phyloP scores from a whole-genome alignment of 1,140 invertebrate species.

The Coenobita brevimanus region DNA sequence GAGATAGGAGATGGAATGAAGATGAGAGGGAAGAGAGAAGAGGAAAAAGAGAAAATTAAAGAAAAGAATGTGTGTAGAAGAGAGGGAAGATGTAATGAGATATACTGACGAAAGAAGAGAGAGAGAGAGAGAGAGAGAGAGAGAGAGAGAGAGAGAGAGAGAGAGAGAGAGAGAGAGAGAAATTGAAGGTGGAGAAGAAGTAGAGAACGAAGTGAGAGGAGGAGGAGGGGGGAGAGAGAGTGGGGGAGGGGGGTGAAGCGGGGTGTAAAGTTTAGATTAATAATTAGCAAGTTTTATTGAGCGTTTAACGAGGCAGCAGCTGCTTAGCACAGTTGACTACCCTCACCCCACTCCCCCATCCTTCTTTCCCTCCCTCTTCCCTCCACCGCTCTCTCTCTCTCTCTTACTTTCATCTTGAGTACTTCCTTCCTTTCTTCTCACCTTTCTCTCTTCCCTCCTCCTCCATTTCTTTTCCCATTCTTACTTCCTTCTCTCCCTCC shows the following conservation, averaged over 20 bases:
- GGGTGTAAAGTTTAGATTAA: conserved; percentile 63
- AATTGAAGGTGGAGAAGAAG: background rate
- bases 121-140: conserved; percentile 15
- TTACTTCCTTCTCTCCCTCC: too few species aligned
- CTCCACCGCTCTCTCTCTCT: too few species aligned
- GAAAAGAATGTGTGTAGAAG: background rate
- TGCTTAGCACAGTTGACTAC: conserved; percentile 9
- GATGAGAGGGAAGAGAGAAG: background rate
- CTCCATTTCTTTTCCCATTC: too few species aligned
- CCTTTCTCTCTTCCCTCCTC: too few species aligned
- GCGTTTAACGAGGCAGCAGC: conserved; percentile 13
- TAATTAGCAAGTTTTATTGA: conserved; percentile 64
- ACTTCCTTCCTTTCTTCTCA: too few species aligned
- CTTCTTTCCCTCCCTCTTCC: background rate
- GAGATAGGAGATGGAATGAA: background rate
- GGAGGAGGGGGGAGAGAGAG: background rate
- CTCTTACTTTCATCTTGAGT: too few species aligned
- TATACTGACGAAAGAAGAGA: conserved; percentile 9
- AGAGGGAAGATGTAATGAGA: background rate
- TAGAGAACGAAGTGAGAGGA: background rate
- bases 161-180: background rate
- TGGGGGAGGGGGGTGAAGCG: background rate
- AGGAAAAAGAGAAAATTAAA: background rate
- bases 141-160: background rate
- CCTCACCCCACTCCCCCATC: background rate